phyloP scores from a whole-genome alignment of 2,797 vertebrate genomes.

The Sebastes aleutianus region DNA sequence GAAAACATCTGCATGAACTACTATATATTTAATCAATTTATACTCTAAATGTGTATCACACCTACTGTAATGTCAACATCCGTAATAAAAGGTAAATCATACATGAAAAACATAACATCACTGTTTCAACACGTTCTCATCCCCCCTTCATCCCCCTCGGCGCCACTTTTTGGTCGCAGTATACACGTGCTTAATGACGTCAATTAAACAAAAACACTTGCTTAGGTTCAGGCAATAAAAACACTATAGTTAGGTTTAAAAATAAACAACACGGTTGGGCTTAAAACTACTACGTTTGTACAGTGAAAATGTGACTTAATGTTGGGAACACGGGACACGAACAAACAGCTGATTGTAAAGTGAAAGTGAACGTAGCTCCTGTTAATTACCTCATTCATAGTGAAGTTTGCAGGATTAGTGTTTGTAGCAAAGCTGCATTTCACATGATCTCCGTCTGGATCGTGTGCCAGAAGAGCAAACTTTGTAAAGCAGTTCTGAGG shows the following conservation, averaged over 20 bases:
- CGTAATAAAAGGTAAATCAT: neutral
- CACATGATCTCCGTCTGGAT: conserved; percentile 72
- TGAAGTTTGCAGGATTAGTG: conserved; percentile 20
- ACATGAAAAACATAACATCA: neutral
- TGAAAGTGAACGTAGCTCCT: neutral
- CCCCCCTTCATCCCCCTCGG: too few species aligned
- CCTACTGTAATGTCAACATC: neutral
- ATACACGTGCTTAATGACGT: too few species aligned
- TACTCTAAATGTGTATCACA: neutral
- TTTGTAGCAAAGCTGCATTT: conserved; percentile 49
- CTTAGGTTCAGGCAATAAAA: too few species aligned
- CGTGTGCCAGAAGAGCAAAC: conserved; percentile 66
- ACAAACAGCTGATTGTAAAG: too few species aligned
- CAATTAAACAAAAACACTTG: too few species aligned
- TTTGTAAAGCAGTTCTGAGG: conserved; percentile 73
- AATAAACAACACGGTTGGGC: too few species aligned
- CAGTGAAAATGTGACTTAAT: too few species aligned
- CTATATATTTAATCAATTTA: neutral
- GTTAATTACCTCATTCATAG: conserved; percentile 64
- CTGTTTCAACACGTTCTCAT: neutral
- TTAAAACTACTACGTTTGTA: too few species aligned
- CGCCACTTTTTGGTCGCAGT: too few species aligned
- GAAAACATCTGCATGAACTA: neutral
- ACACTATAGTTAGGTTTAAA: too few species aligned
- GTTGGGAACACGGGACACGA: too few species aligned